These are phyloP conservation scores for Muschampia plurimacula DNA, from an alignment of 2,888 invertebrate species.

Conservation along the genomic window DNA sequence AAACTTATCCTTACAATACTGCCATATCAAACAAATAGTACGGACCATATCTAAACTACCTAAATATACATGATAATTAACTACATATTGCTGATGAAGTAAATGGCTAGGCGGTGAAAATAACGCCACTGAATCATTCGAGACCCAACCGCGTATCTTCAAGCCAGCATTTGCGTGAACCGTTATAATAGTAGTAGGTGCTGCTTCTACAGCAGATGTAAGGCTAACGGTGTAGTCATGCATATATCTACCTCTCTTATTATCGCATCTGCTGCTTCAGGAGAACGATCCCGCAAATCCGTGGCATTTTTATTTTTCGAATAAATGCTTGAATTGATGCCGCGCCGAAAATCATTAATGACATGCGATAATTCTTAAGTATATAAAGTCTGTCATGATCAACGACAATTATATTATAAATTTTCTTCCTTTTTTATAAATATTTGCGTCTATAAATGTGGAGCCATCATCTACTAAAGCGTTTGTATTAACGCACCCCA, in stretches of 20 bases:
- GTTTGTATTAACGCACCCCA: background rate
- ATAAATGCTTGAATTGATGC: background rate
- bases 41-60: background rate
- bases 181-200: background rate
- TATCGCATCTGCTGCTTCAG: constrained; percentile 6
- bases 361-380: background rate
- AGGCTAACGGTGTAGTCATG: background rate
- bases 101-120: background rate
- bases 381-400: background rate
- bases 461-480: background rate
- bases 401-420: background rate
- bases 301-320: background rate
- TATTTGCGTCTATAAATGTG: background rate
- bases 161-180: background rate
- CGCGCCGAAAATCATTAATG: constrained; percentile 1
- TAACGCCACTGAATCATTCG: background rate
- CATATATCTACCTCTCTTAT: background rate
- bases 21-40: no score
- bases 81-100: background rate
- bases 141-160: constrained; percentile 1
- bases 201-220: background rate
- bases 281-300: background rate
- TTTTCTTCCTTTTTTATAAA: background rate
- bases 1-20: no score
- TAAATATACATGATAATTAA: background rate